Conservation (phyloP, 1,140 invertebrate genomes). For the Conus ventricosus region DNA sequence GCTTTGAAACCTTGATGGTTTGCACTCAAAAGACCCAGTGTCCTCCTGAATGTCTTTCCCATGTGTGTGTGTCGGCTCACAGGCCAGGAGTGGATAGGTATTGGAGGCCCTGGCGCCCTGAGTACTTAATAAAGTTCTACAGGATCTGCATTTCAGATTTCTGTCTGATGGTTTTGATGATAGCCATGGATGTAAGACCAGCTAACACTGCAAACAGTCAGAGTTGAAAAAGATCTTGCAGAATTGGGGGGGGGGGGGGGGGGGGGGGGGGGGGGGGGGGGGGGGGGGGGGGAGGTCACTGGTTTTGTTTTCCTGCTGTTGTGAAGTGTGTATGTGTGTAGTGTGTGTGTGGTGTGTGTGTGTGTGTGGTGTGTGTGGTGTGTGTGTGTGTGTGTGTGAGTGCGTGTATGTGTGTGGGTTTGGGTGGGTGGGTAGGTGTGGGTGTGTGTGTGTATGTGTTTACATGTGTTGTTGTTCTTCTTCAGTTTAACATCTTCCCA, state of each 20-base stretch:
- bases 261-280: no score
- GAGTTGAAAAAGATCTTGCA: background rate
- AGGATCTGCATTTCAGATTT: no score
- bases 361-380: background rate
- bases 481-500: no score
- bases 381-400: background rate
- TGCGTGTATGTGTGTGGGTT: background rate
- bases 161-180: background rate
- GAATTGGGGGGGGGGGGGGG: no score
- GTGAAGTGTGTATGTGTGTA: background rate
- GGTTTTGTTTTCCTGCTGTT: background rate
- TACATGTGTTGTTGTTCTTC: background rate
- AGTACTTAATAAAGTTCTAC: no score
- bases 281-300: background rate
- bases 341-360: background rate
- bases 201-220: background rate
- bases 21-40: no score
- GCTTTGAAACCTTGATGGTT: no score
- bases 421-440: background rate
- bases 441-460: background rate
- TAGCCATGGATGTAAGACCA: background rate
- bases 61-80: no score
- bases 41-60: no score
- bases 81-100: no score
- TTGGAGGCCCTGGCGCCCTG: no score